These are phyloP conservation scores for Acanthosepion esculentum DNA, from an alignment of 2,888 invertebrate genomes.

Conservation along the genomic window DNA sequence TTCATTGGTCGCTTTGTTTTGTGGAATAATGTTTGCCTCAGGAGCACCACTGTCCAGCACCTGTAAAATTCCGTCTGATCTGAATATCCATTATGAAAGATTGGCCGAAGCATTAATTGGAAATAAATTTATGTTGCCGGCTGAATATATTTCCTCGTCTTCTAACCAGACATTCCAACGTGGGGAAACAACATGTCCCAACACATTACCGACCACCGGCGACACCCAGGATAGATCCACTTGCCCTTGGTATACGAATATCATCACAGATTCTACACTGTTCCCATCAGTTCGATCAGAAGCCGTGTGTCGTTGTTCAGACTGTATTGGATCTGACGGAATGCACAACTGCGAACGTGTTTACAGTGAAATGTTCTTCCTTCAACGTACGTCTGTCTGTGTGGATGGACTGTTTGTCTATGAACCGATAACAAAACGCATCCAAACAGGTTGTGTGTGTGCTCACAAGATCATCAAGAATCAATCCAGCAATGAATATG, in stretches of 20 bases:
- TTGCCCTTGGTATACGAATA: too few species aligned
- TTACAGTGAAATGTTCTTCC: too few species aligned
- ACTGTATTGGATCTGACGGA: too few species aligned
- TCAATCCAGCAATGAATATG: too few species aligned
- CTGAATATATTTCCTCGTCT: background rate
- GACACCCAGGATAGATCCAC: too few species aligned
- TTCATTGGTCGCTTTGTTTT: background rate
- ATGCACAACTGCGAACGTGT: too few species aligned
- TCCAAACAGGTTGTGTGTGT: too few species aligned
- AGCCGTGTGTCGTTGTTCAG: background rate
- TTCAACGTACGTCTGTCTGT: too few species aligned
- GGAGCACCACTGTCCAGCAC: background rate
- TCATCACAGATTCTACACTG: background rate
- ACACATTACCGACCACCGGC: too few species aligned
- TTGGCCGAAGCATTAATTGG: background rate
- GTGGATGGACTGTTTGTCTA: too few species aligned
- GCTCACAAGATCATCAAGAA: too few species aligned
- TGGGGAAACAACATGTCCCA: background rate
- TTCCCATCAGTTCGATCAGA: background rate
- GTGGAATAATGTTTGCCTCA: background rate
- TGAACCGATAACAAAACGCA: too few species aligned
- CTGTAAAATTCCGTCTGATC: background rate
- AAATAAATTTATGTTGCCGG: background rate
- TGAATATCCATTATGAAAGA: background rate
- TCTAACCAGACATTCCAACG: fast-evolving